A percentile compares a stretch with the other conserved stretches of the same genome.
Evolutionary conservation across 37 sponge, comb jelly and placozoan genomes (phyloP).

Genomic region (Corticium candelabrum): DNA sequence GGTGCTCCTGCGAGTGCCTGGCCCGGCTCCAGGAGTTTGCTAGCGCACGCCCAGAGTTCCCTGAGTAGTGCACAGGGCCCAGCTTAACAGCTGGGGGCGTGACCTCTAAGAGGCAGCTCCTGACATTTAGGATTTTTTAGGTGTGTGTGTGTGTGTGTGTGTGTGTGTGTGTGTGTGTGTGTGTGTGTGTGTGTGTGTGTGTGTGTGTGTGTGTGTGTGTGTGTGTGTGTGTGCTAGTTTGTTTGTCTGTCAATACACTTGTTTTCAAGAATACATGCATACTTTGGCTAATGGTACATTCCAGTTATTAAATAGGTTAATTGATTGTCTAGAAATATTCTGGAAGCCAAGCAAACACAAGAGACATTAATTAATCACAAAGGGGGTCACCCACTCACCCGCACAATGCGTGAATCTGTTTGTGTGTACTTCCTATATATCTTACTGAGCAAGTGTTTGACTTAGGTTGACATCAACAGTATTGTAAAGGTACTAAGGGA

Average conservation of each 20-base stretch:
- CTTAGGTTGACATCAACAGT: neutral
- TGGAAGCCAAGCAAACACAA: too few relatives aligned
- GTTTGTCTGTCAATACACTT: too few relatives aligned
- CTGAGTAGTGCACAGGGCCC: too few relatives aligned
- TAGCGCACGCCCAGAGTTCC: neutral
- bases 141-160: neutral
- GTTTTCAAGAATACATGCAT: too few relatives aligned
- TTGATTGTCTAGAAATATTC: neutral
- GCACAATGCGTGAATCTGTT: neutral
- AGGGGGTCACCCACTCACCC: neutral
- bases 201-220: constrained; percentile 5
- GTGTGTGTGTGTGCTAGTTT: too few relatives aligned
- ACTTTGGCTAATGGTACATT: too few relatives aligned
- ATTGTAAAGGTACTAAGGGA: neutral
- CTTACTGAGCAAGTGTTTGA: neutral
- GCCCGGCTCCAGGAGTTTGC: too few relatives aligned
- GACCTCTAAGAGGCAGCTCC: too few relatives aligned
- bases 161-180: constrained; percentile 5
- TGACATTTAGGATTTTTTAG: too few relatives aligned
- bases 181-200: constrained; percentile 5
- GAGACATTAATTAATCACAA: too few relatives aligned
- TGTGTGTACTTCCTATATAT: neutral
- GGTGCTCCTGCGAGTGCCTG: too few relatives aligned
- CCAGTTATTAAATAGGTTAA: neutral
- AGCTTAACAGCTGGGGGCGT: too few relatives aligned